These are phyloP conservation scores for Percopsis transmontana DNA, from an alignment of 2,113 vertebrate species.

Conservation along the genomic window DNA sequence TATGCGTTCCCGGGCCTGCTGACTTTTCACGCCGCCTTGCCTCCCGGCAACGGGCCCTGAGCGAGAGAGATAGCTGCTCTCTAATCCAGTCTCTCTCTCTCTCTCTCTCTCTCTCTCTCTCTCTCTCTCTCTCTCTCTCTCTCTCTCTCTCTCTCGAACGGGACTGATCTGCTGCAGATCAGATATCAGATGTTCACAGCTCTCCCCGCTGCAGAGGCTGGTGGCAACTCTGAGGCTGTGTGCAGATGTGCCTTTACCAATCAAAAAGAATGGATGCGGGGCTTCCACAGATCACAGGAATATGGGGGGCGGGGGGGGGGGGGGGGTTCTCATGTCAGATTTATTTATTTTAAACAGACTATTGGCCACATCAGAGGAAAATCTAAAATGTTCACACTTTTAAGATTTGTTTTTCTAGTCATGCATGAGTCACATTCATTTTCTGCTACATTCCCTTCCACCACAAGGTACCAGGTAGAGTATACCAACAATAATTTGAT, in stretches of 20 bases:
- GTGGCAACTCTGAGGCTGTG: slow-evolving; percentile 21
- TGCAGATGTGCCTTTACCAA: slow-evolving; percentile 25
- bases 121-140: neutral
- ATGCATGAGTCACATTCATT: no score
- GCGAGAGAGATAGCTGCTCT: slow-evolving; percentile 57
- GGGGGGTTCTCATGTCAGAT: no score
- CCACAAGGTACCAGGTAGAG: no score
- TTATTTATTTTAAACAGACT: slow-evolving; percentile 4
- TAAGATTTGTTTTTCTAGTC: no score
- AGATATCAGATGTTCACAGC: slow-evolving; percentile 56
- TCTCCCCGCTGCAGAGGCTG: slow-evolving; percentile 37
- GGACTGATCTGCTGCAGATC: slow-evolving; percentile 54
- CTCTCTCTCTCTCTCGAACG: slow-evolving; percentile 49
- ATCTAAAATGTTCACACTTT: no score
- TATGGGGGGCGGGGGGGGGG: no score
- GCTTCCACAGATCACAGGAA: slow-evolving; percentile 4
- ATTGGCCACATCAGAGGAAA: no score
- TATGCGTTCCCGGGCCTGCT: slow-evolving; percentile 31
- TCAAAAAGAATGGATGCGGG: neutral
- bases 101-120: slow-evolving; percentile 6
- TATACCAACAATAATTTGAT: no score
- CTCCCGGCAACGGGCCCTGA: slow-evolving; percentile 53
- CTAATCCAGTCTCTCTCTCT: slow-evolving; percentile 54
- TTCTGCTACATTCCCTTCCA: no score
- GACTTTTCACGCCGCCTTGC: slow-evolving; percentile 40